These are phyloP conservation scores for Neopelma chrysocephalum DNA, from an alignment of 2,797 vertebrate genomes.

Conservation along the genomic window DNA sequence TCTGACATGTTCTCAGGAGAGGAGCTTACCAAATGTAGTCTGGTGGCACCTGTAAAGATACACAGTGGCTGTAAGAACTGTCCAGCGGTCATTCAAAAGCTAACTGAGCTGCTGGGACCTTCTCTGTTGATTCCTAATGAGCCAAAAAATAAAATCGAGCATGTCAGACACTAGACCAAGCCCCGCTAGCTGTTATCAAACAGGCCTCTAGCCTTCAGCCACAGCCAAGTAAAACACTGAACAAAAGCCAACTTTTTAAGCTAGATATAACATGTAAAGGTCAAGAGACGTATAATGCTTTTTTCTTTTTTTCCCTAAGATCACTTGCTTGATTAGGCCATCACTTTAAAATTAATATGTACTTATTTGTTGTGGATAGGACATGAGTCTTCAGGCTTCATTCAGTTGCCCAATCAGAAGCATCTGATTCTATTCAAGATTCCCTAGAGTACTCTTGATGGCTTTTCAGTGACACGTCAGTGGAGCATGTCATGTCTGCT, in stretches of 20 bases:
- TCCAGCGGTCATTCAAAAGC: background rate
- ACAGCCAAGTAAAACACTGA: background rate
- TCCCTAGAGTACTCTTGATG: background rate
- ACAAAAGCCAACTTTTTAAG: background rate
- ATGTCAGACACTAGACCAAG: background rate
- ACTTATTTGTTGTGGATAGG: background rate
- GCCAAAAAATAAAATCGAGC: background rate
- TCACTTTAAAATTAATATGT: background rate
- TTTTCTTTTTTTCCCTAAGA: background rate
- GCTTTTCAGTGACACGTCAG: background rate
- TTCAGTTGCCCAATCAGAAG: background rate
- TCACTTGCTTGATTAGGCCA: background rate
- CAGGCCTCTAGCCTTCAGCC: too few relatives aligned
- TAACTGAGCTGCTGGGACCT: background rate
- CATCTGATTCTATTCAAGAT: background rate
- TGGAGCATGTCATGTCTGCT: background rate
- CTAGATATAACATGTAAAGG: background rate
- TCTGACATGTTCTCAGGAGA: background rate
- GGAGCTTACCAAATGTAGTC: background rate
- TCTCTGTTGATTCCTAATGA: background rate
- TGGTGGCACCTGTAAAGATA: background rate
- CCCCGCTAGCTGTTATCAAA: background rate
- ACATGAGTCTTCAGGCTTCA: background rate
- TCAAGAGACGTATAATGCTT: background rate
- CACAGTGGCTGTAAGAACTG: accelerated